Base-by-base conservation (phyloP, 2,888 invertebrate genomes). In the Lithophane ornitopus region DNA sequence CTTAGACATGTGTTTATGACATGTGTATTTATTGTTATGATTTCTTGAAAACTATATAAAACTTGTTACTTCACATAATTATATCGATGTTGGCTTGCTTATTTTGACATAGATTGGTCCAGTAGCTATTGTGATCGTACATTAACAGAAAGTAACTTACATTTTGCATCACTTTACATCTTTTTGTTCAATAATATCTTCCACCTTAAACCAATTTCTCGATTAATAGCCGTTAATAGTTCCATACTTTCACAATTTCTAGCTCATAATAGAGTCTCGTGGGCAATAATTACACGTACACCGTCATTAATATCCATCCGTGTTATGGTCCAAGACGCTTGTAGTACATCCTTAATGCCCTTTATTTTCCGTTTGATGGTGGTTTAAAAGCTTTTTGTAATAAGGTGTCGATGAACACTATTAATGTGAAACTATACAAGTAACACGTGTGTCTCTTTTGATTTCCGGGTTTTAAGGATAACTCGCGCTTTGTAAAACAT, bases 241-340 rank as follows among this genome's bases (percentile, higher is more conserved):
- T 67, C 19, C 41, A 46, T 52, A 65, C 81, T 81, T 82, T 82
- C 81, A 81, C 77, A 62, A 34, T 72, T 63, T 73, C 77, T 62
- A 58, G 58, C 70, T 61, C 28, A 69, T 69, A 71, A 63, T 54
- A 11, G 6, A 16, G 12, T 34, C 26, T 62, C 19, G 44, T 68
- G 63, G 56, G 56, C 2, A 62, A 63, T 79, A 62, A 75, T 41
- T 80, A 80, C 72, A 46, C 34, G 34, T 56, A 52, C 41, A 56
- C 74, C n/a, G 41, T 66, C 66, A 71, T 62, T 75, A 63, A 75
- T 70, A 58, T 58, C 26, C 58, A 63, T 56, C 44, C 41, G 73
- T 67, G 67, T 80, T 41, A 80, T 52, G 76, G 44, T 76, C 54
- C 1, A 26, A 61, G 56, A 59, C 54, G 52, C 66, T 58, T 74